These are phyloP conservation scores for Telenomus remus DNA, from an alignment of 1,140 invertebrate species.

Conservation along the genomic window DNA sequence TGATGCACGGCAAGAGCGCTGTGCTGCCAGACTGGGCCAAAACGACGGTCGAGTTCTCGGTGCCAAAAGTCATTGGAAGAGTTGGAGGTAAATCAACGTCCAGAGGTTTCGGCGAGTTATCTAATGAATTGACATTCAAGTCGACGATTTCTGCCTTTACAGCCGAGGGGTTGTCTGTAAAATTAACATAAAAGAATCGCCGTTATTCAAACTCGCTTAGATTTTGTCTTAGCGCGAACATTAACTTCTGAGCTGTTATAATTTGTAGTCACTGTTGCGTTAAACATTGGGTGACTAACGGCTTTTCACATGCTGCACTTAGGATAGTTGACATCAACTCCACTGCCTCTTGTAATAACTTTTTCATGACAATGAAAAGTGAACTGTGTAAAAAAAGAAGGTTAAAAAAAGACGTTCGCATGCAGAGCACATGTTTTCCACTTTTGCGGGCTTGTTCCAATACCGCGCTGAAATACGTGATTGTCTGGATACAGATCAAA, in stretches of 20 bases:
- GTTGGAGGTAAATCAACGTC: conserved; percentile 70
- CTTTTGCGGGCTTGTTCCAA: background rate
- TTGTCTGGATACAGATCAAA: background rate
- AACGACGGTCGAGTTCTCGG: conserved; percentile 86
- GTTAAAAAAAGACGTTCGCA: background rate
- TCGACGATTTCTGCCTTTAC: conserved; percentile 67
- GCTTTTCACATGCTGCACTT: too few relatives aligned
- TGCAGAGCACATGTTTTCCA: background rate
- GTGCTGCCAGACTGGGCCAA: conserved; percentile 88
- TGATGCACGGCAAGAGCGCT: conserved; percentile 86
- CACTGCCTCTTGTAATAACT: too few relatives aligned
- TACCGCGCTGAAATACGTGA: conserved; percentile 1
- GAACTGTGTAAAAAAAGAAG: background rate
- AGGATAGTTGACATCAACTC: too few relatives aligned
- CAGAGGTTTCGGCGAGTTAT: conserved; percentile 62
- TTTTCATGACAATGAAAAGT: too few relatives aligned
- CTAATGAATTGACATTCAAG: conserved; percentile 67
- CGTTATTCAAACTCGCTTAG: conserved; percentile 36
- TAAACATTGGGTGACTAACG: conserved; percentile 12
- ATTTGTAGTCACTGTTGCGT: conserved; percentile 13
- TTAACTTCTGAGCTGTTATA: conserved; percentile 25
- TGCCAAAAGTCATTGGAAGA: conserved; percentile 82
- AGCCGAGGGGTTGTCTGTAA: conserved; percentile 57
- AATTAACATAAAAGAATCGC: conserved; percentile 56
- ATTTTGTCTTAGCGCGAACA: conserved; percentile 18